Conservation (phyloP, 1,140 invertebrate genomes). For the Leptestheria dahalacensis region DNA sequence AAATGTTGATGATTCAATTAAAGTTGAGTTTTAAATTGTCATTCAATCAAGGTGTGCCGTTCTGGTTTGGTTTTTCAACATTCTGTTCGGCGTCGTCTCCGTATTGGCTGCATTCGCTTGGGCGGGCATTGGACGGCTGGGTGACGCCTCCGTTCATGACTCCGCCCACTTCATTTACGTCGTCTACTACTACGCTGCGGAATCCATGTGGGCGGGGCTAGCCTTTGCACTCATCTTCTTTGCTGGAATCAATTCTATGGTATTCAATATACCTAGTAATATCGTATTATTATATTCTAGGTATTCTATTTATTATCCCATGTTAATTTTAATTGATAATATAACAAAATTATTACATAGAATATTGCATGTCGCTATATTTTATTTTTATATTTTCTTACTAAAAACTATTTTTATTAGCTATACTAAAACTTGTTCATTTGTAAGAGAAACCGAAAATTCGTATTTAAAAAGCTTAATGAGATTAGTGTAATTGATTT, state of each 20-base stretch:
- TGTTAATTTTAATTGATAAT: background rate
- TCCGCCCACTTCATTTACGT: slow-evolving; percentile 1
- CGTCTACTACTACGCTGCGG: slow-evolving; percentile 7
- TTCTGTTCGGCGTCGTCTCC: slow-evolving; percentile 9
- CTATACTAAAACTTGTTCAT: no score
- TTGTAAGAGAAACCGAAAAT: no score
- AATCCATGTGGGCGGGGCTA: slow-evolving; percentile 9
- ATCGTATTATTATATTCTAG: no score
- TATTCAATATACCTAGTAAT: background rate
- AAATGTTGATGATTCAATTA: no score
- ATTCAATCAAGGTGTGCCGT: slow-evolving; percentile 7
- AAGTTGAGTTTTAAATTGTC: no score
- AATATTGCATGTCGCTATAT: no score
- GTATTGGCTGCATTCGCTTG: slow-evolving; percentile 8
- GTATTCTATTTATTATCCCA: no score
- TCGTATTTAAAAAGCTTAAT: no score
- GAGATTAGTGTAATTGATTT: no score
- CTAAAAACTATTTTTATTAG: no score
- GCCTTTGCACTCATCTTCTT: slow-evolving; percentile 10
- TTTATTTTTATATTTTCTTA: no score
- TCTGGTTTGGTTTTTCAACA: slow-evolving; percentile 11
- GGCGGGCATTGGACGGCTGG: slow-evolving; percentile 2
- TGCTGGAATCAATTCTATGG: slow-evolving; percentile 12
- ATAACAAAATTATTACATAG: no score
- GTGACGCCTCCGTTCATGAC: background rate